These are phyloP conservation scores for Ciconia boyciana DNA, from an alignment of 2,113 vertebrate species.

Conservation along the genomic window DNA sequence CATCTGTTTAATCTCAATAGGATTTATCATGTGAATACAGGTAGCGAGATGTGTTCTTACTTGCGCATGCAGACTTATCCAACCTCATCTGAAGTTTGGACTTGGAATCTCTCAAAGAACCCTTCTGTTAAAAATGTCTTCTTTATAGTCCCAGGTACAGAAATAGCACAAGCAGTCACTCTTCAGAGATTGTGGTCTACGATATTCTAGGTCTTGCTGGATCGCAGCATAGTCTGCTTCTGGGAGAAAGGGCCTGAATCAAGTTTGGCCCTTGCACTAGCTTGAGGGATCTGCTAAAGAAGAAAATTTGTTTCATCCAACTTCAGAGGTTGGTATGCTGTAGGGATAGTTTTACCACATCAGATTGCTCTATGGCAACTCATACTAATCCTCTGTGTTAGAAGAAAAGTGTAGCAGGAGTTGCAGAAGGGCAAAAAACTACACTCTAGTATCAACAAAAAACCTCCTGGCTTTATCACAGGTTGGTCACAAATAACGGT, in stretches of 20 bases:
- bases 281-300: not conserved
- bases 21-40: not conserved
- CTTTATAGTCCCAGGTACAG: not conserved
- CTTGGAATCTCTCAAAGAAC: not conserved
- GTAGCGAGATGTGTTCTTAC: not conserved
- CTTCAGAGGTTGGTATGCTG: not conserved
- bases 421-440: not conserved
- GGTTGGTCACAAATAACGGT: not conserved
- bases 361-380: not conserved
- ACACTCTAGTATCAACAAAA: not conserved
- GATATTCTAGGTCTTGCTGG: not conserved
- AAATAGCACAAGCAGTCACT: not conserved
- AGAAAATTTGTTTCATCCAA: not conserved
- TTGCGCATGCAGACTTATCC: not conserved
- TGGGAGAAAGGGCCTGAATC: not conserved
- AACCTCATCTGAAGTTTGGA: not conserved
- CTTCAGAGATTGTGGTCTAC: not conserved
- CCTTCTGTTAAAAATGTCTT: not conserved
- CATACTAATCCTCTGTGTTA: not conserved
- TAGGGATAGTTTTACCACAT: not conserved
- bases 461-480: not conserved
- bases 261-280: not conserved
- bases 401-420: not conserved
- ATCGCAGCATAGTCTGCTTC: not conserved
- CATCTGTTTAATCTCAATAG: not conserved